phyloP scores from a whole-genome alignment of 2,113 vertebrate species.

The Chelonoidis abingdonii region DNA sequence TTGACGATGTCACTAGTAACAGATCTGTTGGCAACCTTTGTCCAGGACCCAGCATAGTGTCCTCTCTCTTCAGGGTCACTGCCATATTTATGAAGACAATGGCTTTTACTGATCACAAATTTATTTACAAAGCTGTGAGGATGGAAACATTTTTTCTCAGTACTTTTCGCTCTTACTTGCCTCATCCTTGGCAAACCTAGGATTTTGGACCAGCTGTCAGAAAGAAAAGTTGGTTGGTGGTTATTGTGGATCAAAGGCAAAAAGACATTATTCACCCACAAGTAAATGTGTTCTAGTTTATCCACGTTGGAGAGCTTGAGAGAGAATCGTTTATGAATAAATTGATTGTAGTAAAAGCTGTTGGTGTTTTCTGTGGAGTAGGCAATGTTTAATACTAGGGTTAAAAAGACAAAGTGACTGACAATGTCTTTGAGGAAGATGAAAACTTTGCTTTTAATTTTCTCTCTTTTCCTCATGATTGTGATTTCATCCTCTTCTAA shows the following conservation, averaged over 20 bases:
- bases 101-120: slow-evolving; percentile 35
- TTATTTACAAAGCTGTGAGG: neutral
- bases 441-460: slow-evolving; percentile 29
- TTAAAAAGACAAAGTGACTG: slow-evolving; percentile 63
- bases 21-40: neutral
- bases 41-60: slow-evolving; percentile 61
- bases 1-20: neutral
- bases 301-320: neutral
- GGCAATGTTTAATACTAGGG: slow-evolving; percentile 37
- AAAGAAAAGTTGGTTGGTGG: slow-evolving; percentile 49
- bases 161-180: slow-evolving; percentile 67
- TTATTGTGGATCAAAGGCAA: slow-evolving; percentile 72
- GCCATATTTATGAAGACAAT: slow-evolving; percentile 61
- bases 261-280: slow-evolving; percentile 46
- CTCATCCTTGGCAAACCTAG: slow-evolving; percentile 76
- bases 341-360: slow-evolving; percentile 63
- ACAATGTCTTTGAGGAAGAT: slow-evolving; percentile 19
- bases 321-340: slow-evolving; percentile 52
- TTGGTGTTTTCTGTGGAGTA: neutral
- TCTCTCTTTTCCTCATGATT: slow-evolving; percentile 43
- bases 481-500: slow-evolving; percentile 55
- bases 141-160: slow-evolving; percentile 18
- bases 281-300: slow-evolving; percentile 45
- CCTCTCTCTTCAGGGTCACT: slow-evolving; percentile 39
- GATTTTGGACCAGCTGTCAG: slow-evolving; percentile 62